Evolutionary conservation across 2,113 vertebrate species (phyloP).

Genomic region (Rhinoptilus africanus): DNA sequence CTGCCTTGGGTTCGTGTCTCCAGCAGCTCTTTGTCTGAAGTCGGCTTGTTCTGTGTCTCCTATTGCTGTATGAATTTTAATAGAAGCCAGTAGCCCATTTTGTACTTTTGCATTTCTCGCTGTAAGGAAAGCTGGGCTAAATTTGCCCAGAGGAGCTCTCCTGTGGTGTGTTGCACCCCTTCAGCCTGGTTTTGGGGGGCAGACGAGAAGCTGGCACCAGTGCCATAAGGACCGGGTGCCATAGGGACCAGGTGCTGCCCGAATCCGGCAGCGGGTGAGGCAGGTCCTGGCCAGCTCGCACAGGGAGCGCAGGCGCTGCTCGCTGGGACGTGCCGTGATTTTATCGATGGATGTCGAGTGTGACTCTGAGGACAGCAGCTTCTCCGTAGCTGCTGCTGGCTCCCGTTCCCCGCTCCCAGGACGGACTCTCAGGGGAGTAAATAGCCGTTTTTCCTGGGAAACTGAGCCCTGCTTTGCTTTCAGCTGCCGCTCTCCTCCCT

Average conservation of each 20-base stretch:
- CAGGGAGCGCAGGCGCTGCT: rapidly evolving
- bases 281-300: not conserved
- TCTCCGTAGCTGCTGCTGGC: not conserved
- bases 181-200: not conserved
- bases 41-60: not conserved
- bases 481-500: not conserved
- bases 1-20: not conserved
- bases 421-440: rapidly evolving
- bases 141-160: not conserved
- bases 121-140: not conserved
- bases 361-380: not conserved
- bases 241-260: not conserved
- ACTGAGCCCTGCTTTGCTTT: not conserved
- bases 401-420: not conserved
- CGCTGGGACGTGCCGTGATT: rapidly evolving
- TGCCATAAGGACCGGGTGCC: not conserved
- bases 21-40: not conserved
- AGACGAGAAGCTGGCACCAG: rapidly evolving
- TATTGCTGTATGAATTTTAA: not conserved
- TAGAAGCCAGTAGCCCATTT: not conserved
- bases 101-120: not conserved
- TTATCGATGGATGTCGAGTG: rapidly evolving
- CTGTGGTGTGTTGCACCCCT: rapidly evolving
- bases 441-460: not conserved
- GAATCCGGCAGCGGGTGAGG: not conserved